Evolutionary conservation across 53 echinoderm and acorn worm genomes (phyloP), one percentile per base, ranked within the genome.

Genomic region (Temnopleurus reevesii): DNA sequence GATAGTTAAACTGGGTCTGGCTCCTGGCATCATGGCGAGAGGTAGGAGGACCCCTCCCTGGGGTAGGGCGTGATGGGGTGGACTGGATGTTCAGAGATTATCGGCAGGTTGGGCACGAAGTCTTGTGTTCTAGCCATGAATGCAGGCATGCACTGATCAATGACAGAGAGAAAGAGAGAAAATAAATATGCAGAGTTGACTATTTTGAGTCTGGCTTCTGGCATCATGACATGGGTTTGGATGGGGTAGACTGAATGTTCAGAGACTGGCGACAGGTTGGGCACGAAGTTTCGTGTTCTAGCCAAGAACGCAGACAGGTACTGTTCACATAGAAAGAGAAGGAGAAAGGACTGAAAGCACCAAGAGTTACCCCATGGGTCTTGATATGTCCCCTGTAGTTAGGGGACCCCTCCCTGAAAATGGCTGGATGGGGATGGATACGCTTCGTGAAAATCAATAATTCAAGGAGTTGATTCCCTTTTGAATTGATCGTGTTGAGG

Each of bases 81-180:
- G 45, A 59, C 45, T 89, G 56, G 55, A 96, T 92, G 90, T 93
- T 95, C 33, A 96, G 93, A 59, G 96, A 83, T 26, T 95, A 91
- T 18, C 96, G 92, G 55, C 96, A 96, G 5, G 96, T 96, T 12
- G 96, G 96, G 64, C 96, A 96, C 19, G 96, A 96, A 1, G 96
- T 96, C 55, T 96, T 95, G 77, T 96, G 96, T 77, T 96, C 96
- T 76, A 96, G 82, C 96, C 96, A 96, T 43, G 96, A 96, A 44
- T 95, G 59, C 66, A 96, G 91, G 76, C 96, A 96, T 8, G 93
- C 77, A 60, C 93, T 95, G 89, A 6, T 54, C 5, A 51, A 51
- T 10, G 53, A 51, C 9, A 51, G n/a, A n/a, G n/a, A n/a, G n/a
- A n/a, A n/a, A n/a, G n/a, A n/a, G n/a, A n/a, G n/a, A n/a, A n/a